Percentiles rank a stretch among this genome's conserved stretches.
Evolutionary conservation across 2,113 vertebrate genomes (phyloP).

Genomic region (Corapipo altera): DNA sequence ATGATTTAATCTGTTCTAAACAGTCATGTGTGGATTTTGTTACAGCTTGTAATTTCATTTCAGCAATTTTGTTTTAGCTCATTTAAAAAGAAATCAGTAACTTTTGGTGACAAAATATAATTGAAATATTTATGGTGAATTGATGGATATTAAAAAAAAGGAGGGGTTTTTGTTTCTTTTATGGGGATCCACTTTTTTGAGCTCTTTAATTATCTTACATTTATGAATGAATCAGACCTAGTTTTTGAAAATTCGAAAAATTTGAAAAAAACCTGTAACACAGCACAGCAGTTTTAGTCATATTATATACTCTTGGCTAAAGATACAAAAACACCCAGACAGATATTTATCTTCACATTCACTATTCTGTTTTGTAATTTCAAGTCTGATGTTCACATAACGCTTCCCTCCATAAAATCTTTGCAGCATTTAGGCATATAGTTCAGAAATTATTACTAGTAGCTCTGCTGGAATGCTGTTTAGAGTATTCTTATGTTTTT

Average conservation of each 20-base stretch:
- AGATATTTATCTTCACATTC: not conserved
- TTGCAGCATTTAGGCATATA: not conserved
- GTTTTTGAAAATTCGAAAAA: not conserved
- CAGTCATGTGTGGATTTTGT: conserved; percentile 23
- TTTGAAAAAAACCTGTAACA: not conserved
- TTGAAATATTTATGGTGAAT: conserved; percentile 2
- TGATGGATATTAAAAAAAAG: not conserved
- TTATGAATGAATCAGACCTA: not conserved
- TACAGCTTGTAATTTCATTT: conserved; percentile 20
- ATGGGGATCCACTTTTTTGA: not conserved
- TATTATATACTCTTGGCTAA: not conserved
- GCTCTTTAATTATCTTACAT: not conserved
- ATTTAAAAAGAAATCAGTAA: conserved; percentile 17
- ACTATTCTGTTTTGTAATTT: not conserved
- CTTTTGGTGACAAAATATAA: not conserved
- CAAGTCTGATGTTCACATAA: not conserved
- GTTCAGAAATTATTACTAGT: not conserved
- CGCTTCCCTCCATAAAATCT: not conserved
- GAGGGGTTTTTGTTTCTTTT: not conserved
- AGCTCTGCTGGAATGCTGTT: not conserved
- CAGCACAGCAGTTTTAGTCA: not conserved
- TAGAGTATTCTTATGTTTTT: not conserved
- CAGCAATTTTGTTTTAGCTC: not conserved
- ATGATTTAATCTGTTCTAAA: conserved; percentile 36
- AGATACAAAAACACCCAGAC: not conserved